Conservation (phyloP, 1,140 invertebrate genomes). For the Drosophila funebris region DNA sequence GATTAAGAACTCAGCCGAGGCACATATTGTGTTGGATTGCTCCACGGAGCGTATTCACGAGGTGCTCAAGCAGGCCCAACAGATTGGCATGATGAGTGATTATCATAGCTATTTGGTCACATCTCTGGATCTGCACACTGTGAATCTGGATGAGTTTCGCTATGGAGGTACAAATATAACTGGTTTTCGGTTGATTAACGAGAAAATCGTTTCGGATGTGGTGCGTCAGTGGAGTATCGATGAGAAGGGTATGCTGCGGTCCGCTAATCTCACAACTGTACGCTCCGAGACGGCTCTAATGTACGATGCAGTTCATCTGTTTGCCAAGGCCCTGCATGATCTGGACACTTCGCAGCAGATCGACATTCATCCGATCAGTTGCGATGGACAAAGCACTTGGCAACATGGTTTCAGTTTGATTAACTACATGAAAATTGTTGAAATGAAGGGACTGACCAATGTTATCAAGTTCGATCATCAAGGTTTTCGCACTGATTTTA, state of each 20-base stretch:
- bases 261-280: constrained; percentile 76
- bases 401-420: constrained; percentile 96
- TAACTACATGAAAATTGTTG: constrained; percentile 99
- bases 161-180: constrained; percentile 97
- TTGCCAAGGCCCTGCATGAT: constrained; percentile 96
- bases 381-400: constrained; percentile 96
- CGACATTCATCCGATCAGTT: constrained; percentile 93
- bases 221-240: constrained; percentile 89
- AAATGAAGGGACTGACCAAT: constrained; percentile 95
- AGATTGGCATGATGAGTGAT: constrained; percentile 97
- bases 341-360: constrained; percentile 95
- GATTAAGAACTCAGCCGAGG: constrained; percentile 95
- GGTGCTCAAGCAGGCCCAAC: constrained; percentile 95
- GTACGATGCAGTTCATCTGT: constrained; percentile 97
- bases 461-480: constrained; percentile 97
- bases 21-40: constrained; percentile 96
- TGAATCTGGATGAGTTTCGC: constrained; percentile 96
- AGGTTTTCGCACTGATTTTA: constrained; percentile 95
- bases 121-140: constrained; percentile 94
- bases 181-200: constrained; percentile 89
- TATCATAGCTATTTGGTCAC: constrained; percentile 96
- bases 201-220: constrained; percentile 87
- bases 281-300: constrained; percentile 97
- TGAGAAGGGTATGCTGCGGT: constrained; percentile 72
- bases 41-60: constrained; percentile 92